These are phyloP conservation scores for Scomberomorus guttatus DNA, from an alignment of 2,797 vertebrate species.

Conservation along the genomic window DNA sequence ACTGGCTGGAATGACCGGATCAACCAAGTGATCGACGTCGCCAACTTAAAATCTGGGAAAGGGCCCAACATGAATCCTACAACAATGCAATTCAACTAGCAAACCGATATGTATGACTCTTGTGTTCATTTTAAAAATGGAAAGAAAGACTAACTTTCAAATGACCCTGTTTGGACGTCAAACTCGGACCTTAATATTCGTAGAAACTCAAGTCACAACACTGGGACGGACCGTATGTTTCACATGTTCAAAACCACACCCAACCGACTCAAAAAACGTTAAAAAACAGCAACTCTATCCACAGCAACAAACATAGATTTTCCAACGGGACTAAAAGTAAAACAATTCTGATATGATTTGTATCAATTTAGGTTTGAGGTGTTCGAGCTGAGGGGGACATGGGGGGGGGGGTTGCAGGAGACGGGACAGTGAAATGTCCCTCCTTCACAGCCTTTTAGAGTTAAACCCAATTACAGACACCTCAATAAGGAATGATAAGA, in stretches of 20 bases:
- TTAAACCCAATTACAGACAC: conserved; percentile 26
- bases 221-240: conserved; percentile 38
- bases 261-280: conserved; percentile 37
- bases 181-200: conserved; percentile 23
- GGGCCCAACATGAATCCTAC: background rate
- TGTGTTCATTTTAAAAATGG: conserved; percentile 3
- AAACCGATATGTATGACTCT: conserved; percentile 34
- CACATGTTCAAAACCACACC: conserved; percentile 53
- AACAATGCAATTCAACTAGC: conserved; percentile 6
- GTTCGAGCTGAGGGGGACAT: conserved; percentile 12
- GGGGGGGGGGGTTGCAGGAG: background rate
- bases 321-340: conserved; percentile 23
- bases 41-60: background rate
- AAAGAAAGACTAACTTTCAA: conserved; percentile 17
- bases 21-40: background rate
- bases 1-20: background rate
- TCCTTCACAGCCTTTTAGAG: conserved; percentile 22
- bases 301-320: conserved; percentile 53
- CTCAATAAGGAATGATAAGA: conserved; percentile 36
- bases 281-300: conserved; percentile 36
- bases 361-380: conserved; percentile 37
- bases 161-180: conserved; percentile 26
- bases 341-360: conserved; percentile 21
- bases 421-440: background rate
- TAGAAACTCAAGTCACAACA: conserved; percentile 39